phyloP scores from a whole-genome alignment of 2,797 vertebrate species.

The Notolepis coatsorum region DNA sequence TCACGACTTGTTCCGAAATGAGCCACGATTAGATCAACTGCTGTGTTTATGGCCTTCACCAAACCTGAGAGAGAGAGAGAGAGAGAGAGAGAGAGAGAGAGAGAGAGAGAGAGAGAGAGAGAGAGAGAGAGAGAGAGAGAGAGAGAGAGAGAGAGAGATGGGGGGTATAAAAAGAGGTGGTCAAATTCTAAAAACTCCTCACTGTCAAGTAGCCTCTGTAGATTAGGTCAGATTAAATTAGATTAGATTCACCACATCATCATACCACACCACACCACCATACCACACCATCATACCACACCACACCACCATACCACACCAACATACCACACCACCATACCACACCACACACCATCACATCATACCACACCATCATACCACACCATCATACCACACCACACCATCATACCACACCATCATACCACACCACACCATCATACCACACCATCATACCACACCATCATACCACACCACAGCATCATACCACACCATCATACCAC shows the following conservation, averaged over 20 bases:
- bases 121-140: conserved; percentile 4
- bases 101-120: conserved; percentile 6
- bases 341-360: neutral
- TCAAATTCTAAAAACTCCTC: conserved; percentile 12
- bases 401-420: neutral
- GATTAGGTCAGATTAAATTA: too few species aligned
- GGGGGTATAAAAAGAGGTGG: neutral
- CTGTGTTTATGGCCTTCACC: conserved; percentile 94
- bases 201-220: too few species aligned
- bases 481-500: neutral
- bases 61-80: conserved; percentile 74
- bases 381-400: neutral
- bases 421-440: neutral
- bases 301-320: neutral
- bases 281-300: neutral
- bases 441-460: neutral
- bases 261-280: neutral
- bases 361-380: too few species aligned
- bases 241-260: neutral
- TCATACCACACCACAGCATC: neutral
- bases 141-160: neutral
- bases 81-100: conserved; percentile 26
- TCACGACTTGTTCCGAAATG: conserved; percentile 97
- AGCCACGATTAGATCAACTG: conserved; percentile 96
- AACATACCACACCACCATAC: neutral